These are phyloP conservation scores for Bombycilla garrulus DNA, from an alignment of 2,113 vertebrate species.

Conservation along the genomic window DNA sequence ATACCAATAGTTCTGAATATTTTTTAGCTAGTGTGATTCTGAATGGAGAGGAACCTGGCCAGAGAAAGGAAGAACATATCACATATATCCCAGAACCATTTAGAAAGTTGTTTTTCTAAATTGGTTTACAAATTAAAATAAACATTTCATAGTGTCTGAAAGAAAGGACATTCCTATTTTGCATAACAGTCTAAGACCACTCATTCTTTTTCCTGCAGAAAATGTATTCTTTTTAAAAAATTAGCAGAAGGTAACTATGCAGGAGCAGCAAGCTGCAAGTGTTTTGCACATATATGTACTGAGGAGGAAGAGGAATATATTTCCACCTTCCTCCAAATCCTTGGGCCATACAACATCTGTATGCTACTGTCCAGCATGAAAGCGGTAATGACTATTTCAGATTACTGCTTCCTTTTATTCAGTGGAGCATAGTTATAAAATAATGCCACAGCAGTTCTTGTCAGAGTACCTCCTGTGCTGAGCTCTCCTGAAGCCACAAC, in stretches of 20 bases:
- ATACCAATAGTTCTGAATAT: neutral
- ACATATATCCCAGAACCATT: neutral
- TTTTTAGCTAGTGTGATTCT: neutral
- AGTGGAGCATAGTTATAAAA: neutral
- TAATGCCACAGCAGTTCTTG: neutral
- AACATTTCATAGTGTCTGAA: neutral
- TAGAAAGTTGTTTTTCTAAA: neutral
- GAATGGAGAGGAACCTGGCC: neutral
- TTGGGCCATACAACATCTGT: neutral
- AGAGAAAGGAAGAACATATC: neutral
- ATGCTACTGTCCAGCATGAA: neutral
- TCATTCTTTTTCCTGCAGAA: neutral
- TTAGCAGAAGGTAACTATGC: neutral
- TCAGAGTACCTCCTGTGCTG: neutral
- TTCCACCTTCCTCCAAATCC: neutral
- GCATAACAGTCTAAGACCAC: neutral
- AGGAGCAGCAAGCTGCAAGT: neutral
- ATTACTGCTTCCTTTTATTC: neutral
- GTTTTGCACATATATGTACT: neutral
- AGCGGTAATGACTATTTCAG: neutral
- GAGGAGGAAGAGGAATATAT: neutral
- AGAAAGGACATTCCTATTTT: neutral
- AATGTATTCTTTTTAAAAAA: neutral
- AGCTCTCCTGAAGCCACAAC: neutral
- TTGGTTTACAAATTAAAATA: slow-evolving; percentile 2